Evolutionary conservation across 2,888 invertebrate species (phyloP), one percentile per base, ranked within the genome.

Genomic region (Euzophera pinguis): DNA sequence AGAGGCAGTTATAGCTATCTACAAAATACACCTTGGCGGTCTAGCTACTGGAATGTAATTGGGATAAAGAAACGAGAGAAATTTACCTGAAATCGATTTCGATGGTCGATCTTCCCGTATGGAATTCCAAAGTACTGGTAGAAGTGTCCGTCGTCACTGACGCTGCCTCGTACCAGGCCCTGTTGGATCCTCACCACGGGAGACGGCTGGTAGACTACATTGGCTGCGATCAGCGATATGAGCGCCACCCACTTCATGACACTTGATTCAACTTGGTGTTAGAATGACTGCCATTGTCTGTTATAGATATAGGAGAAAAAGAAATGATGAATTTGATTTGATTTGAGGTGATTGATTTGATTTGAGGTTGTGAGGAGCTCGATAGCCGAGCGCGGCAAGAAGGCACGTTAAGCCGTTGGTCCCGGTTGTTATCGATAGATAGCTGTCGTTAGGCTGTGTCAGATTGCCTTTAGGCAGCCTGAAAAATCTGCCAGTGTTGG

Each of bases 91-190:
- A 88, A 90, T 9, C 89, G 66, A 50, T 89, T 90, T 0, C 55
- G 69, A 1, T 74, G 72, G 38, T 77, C 68, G 16, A 89, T 88
- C 0, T 73, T 75, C 0, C 74, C 89, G 53, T 90, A 90, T 0
- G 89, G 89, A 43, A 90, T 80, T 0, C 89, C 89, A 48, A 83
- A 73, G 72, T 84, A 90, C 60, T 81, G 77, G 71, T 77, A 74
- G 61, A 81, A 76, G 50, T 59, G 67, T 5, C 86, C 86, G 55
- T 79, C 72, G 32, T 78, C 74, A 55, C 80, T 78, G 59, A 85
- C 57, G 13, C 77, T 65, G 37, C 89, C 89, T 35, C 85, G 71
- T 50, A 88, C 67, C 16, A 80, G 69, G 0, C 89, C 89, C 47
- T 71, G 60, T 56, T 62, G 61, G 42, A 71, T 74, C 60, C 64